Conservation (phyloP, 2,888 invertebrate genomes). For the Metalampra italica region DNA sequence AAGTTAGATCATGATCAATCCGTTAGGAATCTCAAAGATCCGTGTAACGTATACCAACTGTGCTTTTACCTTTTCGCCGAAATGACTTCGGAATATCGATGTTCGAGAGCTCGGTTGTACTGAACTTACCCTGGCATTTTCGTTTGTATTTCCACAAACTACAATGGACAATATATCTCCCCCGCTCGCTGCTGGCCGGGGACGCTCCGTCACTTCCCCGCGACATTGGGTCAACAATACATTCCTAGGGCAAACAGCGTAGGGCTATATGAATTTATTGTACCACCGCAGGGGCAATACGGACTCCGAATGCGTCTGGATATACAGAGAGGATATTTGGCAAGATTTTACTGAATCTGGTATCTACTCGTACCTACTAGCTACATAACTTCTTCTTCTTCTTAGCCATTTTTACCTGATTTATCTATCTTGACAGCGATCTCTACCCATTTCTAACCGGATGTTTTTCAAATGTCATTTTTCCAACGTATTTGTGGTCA, state of each 20-base stretch:
- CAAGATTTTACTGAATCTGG: neutral
- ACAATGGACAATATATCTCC: constrained; percentile 28
- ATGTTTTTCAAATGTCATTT: too few species aligned
- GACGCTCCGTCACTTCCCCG: constrained; percentile 44
- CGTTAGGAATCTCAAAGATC: too few species aligned
- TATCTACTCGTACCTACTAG: neutral
- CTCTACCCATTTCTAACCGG: too few species aligned
- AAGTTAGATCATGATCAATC: too few species aligned
- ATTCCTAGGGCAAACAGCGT: constrained; percentile 47
- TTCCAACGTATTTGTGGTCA: too few species aligned
- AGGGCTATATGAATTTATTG: constrained; percentile 46
- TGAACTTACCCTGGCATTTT: constrained; percentile 10
- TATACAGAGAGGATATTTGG: constrained; percentile 12
- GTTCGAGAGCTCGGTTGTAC: constrained; percentile 9
- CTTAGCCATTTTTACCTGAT: too few species aligned
- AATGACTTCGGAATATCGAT: constrained; percentile 1
- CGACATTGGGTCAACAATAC: constrained; percentile 46
- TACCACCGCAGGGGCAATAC: constrained; percentile 33
- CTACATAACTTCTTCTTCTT: too few species aligned
- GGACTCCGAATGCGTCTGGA: constrained; percentile 21
- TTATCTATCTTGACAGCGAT: too few species aligned
- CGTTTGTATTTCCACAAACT: constrained; percentile 25
- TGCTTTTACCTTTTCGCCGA: neutral
- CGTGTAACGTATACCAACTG: too few species aligned
- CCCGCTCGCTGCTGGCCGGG: constrained; percentile 35